phyloP scores from a whole-genome alignment of 2,113 vertebrate species.

The Odontophorus gujanensis region DNA sequence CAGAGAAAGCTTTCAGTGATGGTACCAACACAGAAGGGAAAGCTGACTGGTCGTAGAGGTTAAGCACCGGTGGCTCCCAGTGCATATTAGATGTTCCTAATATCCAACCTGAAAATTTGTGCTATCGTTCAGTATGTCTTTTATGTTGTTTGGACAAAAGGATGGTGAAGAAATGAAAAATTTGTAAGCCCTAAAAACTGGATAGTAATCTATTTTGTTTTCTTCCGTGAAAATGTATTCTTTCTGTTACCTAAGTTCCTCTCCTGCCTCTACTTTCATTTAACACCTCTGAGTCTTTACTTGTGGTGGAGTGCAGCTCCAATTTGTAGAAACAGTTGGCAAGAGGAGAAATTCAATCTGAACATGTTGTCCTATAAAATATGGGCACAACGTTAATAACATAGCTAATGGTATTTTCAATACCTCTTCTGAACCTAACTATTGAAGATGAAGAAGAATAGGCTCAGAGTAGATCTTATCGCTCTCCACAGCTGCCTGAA shows the following conservation, averaged over 20 bases:
- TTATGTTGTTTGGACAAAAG: not conserved
- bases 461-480: no score
- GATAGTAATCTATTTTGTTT: not conserved
- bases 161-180: not conserved
- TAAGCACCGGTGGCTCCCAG: no score
- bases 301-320: not conserved
- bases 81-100: no score
- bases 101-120: not conserved
- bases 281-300: not conserved
- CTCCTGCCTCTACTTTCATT: not conserved
- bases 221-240: not conserved
- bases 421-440: not conserved
- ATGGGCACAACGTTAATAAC: not conserved
- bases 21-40: not conserved
- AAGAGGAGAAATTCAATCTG: not conserved
- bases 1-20: not conserved
- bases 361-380: constrained; percentile 7
- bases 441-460: no score
- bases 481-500: no score
- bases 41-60: no score
- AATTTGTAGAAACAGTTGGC: constrained; percentile 1
- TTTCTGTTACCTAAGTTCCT: not conserved
- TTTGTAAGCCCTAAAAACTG: not conserved
- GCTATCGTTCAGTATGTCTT: not conserved
- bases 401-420: not conserved